Evolutionary conservation across 2,113 vertebrate species (phyloP).

Genomic region (Entosphenus tridentatus): DNA sequence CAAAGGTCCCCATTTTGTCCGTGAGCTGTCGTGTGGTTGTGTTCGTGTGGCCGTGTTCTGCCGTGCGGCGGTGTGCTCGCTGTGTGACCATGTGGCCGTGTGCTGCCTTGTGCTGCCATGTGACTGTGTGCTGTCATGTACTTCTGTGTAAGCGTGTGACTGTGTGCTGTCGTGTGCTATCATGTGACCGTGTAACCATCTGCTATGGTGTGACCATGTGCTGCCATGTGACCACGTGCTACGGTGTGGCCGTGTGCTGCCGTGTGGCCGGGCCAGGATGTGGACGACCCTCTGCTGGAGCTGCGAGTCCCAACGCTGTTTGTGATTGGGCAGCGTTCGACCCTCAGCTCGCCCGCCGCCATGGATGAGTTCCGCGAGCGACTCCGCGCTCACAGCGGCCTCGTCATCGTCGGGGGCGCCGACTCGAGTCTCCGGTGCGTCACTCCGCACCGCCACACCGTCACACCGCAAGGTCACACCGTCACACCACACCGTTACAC

Average conservation of each 20-base stretch:
- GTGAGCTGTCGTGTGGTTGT: not conserved
- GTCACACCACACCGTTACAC: not conserved
- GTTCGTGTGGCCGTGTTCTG: not conserved
- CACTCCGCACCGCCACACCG: too few relatives aligned
- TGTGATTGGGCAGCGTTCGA: constrained; percentile 69
- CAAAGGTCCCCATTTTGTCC: not conserved
- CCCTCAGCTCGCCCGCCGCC: constrained; percentile 57
- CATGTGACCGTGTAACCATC: too few relatives aligned
- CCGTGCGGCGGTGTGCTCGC: too few relatives aligned
- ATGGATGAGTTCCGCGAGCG: constrained; percentile 97
- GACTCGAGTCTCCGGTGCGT: constrained; percentile 73
- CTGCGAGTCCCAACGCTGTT: constrained; percentile 93
- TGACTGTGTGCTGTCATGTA: too few relatives aligned
- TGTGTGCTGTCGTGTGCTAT: too few relatives aligned
- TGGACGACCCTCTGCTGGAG: constrained; percentile 86
- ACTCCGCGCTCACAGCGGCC: constrained; percentile 68
- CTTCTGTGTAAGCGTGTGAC: not conserved
- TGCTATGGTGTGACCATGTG: too few relatives aligned
- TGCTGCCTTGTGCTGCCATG: too few relatives aligned
- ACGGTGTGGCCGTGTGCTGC: too few relatives aligned
- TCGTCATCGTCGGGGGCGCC: constrained; percentile 81
- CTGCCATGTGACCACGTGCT: too few relatives aligned
- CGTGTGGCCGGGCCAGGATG: constrained; percentile 30
- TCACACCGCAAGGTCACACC: too few relatives aligned
- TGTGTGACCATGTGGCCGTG: too few relatives aligned